Base-by-base conservation (phyloP, 2,113 vertebrate species). In the Dolichotis patagonum region DNA sequence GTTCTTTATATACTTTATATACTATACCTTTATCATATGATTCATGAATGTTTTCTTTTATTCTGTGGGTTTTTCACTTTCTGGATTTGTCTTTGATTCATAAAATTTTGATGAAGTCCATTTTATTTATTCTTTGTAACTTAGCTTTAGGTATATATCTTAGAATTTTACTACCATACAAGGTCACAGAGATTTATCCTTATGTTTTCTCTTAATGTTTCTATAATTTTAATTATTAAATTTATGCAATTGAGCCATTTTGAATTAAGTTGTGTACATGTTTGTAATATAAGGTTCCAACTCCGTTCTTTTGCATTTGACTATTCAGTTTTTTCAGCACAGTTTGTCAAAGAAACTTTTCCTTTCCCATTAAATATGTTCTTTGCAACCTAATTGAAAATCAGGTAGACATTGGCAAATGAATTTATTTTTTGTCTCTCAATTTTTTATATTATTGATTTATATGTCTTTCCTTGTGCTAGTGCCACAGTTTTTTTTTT, bases 301-400 rank as follows among this genome's bases (percentile, higher is more conserved):
- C 46, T 86, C n/a, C 14, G 19, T 85, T 62, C 58, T 73, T n/a
- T 83, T 69, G 13, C 69, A 12, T 90, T 12, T 87, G 22, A 78
- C 19, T 71, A 32, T 11, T 65, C 9, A 46, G 41, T 69, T 87
- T n/a, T 75, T 43, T 9, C 82, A 85, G 38, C 22, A 90, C 19
- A 14, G 58, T 96, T 91, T 91, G 43, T 24, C 90, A 52, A 77
- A 86, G 24, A 93, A 90, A 30, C 28, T 78, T 54, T 62, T 84
- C 16, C 28, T 84, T 87, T 56, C 12, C 10, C 14, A 49, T 35
- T 88, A 56, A 82, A 28, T 73, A 41, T 35, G 32, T 84, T 93
- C 28, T 77, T 77, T 49, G 4, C 12, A 58, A 8, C 4, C 43
- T 71, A 69, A 90, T 78, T 73, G 62, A 71, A 94, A 94, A 62